Percentiles rank a stretch among this genome's conserved stretches.
These are phyloP conservation scores for Thamnophis sirtalis DNA, from an alignment of 2,113 vertebrate genomes.

Conservation along the genomic window DNA sequence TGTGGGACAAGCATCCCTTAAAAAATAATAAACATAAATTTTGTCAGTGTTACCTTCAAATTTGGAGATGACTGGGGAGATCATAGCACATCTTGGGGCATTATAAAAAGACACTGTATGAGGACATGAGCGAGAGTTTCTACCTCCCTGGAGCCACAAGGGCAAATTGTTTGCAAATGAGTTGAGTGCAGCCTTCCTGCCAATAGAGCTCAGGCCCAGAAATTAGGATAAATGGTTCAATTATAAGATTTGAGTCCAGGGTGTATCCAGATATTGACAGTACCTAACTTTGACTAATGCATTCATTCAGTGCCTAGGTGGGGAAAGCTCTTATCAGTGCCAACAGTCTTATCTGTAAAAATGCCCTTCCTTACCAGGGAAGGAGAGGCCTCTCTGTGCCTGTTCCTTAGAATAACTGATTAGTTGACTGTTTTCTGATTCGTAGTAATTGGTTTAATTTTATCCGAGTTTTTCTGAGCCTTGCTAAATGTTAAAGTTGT, in stretches of 20 bases:
- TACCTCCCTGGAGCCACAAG: neutral
- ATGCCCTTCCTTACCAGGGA: neutral
- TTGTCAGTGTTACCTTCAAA: neutral
- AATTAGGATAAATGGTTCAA: neutral
- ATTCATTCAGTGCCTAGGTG: neutral
- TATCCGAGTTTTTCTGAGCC: neutral
- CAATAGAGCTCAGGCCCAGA: neutral
- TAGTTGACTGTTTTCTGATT: neutral
- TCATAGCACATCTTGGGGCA: neutral
- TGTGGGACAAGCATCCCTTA: neutral
- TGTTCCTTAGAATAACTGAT: neutral
- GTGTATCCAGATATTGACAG: neutral
- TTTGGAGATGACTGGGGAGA: neutral
- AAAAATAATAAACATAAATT: neutral
- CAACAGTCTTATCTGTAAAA: neutral
- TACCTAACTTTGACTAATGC: neutral
- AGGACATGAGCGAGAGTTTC: neutral
- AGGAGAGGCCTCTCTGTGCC: neutral
- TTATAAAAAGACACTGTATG: neutral
- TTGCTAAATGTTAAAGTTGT: neutral
- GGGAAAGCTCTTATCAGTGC: neutral
- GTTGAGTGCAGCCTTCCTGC: neutral
- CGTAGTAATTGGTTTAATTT: neutral
- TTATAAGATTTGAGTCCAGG: neutral
- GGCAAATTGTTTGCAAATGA: neutral